Base-by-base conservation (phyloP, 2,797 vertebrate genomes). In the Pseudotriccus pelzelni region DNA sequence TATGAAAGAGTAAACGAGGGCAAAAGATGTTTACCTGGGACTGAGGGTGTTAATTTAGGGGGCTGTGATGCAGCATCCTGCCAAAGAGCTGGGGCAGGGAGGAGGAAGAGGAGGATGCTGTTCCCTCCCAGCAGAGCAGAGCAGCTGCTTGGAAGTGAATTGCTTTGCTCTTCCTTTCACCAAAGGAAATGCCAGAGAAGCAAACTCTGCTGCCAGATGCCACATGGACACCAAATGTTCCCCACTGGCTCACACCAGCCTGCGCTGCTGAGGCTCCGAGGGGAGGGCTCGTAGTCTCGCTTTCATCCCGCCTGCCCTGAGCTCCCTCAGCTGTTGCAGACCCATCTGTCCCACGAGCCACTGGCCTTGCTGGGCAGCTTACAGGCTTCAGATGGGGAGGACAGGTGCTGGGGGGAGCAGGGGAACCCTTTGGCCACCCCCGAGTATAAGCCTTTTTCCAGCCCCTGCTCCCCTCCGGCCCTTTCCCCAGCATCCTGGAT, bases 191-290 rank as follows among this genome's bases (percentile, higher is more conserved):
- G 87, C 96, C 96, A 94, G 90, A 95, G 93, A 67, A 92, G 93
- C 62, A 70, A 91, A 84, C 73, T 41, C 85, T 66, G 85, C 93
- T 96, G 93, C 96, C 93, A 94, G 93, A 95, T 96, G 95, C 92
- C 96, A 96, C 95, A 92, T 97, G 96, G 96, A 96, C 94, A 96
- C 96, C 96, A 97, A 97, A 97, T 96, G 96, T 97, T 96, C 92
- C 74, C 69, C 70, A 23, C 85, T 1, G 5, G 73, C 74, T 92
- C 86, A 9, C 91, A 79, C 10, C 84, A 87, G 93, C 72, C 83
- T 1, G 1, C 1, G 1, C 64, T 73, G 82, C 69, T 1, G 53
- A 75, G 79, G 92, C 90, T 78, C 32, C 0, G 3, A 82, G 73
- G 81, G 92, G 93, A 93, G 90, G 60, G 62, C 73, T 93, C 3